A percentile compares a stretch with the other conserved stretches of the same genome.
Conservation (phyloP, 2,113 vertebrate species). For the Dasyprocta punctata region DNA sequence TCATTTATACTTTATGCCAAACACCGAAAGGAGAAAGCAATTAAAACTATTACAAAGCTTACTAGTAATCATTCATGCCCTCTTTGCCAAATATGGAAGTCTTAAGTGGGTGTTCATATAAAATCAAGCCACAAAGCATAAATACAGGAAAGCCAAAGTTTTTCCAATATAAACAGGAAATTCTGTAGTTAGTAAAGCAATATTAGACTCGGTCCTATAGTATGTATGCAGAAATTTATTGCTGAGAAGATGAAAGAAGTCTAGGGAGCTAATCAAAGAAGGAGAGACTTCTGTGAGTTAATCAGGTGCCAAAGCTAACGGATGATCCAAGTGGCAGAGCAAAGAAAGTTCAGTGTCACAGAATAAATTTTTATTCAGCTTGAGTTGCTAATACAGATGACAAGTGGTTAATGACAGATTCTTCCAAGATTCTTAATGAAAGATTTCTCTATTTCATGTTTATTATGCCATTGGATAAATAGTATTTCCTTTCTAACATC, state of each 20-base stretch:
- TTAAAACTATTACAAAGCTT: conserved; percentile 57
- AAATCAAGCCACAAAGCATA: conserved; percentile 64
- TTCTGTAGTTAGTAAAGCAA: conserved; percentile 37
- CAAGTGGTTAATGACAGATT: conserved; percentile 63
- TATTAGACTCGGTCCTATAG: conserved; percentile 15
- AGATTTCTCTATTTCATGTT: conserved; percentile 11
- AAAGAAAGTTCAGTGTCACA: conserved; percentile 61
- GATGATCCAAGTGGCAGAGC: conserved; percentile 69
- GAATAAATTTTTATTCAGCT: conserved; percentile 70
- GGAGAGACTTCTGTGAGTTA: conserved; percentile 74
- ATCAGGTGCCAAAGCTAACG: conserved; percentile 74
- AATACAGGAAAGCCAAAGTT: conserved; percentile 64
- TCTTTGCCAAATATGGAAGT: conserved; percentile 69
- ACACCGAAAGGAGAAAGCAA: conserved; percentile 58
- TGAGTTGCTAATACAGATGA: conserved; percentile 65
- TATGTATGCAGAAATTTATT: conserved; percentile 71
- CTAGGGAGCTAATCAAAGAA: conserved; percentile 73
- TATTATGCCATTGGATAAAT: not conserved
- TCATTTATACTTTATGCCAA: conserved; percentile 45
- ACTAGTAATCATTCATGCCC: conserved; percentile 23
- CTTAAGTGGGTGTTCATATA: conserved; percentile 44
- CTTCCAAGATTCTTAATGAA: conserved; percentile 60
- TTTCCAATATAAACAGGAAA: conserved; percentile 46
- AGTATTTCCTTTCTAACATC: conserved; percentile 46
- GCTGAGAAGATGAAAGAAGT: conserved; percentile 63